phyloP scores from a whole-genome alignment of 2,888 invertebrate species.

The Sinhomidia bicolor region DNA sequence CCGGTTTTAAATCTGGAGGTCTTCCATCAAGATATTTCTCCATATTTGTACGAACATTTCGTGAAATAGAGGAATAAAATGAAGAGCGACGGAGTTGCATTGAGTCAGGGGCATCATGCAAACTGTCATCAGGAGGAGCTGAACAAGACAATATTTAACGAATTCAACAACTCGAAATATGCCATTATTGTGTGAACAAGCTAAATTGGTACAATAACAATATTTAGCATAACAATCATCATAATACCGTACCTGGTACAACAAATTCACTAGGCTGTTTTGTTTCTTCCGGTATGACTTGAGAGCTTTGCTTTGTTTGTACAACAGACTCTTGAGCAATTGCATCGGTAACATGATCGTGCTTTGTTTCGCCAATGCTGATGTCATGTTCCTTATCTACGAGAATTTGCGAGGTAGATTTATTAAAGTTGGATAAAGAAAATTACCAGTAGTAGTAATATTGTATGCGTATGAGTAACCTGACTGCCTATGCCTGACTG shows the following conservation, averaged over 20 bases:
- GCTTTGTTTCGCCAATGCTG: not conserved
- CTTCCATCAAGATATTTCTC: constrained; percentile 79
- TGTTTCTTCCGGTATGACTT: not conserved
- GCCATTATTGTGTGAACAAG: too few relatives aligned
- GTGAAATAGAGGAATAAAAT: constrained; percentile 79
- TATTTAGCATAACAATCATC: not conserved
- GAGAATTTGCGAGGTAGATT: not conserved
- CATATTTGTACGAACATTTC: constrained; percentile 79
- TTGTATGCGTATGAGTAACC: too few relatives aligned
- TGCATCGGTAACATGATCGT: not conserved
- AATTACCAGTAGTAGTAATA: too few relatives aligned
- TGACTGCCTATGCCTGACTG: too few relatives aligned
- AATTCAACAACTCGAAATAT: not conserved
- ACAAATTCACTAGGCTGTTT: constrained; percentile 5
- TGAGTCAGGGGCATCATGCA: constrained; percentile 76
- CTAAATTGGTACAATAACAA: not conserved
- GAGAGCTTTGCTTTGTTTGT: constrained; percentile 13
- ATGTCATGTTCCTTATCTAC: not conserved
- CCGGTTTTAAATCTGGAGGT: constrained; percentile 50
- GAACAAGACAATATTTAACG: not conserved
- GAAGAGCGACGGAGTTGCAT: constrained; percentile 79
- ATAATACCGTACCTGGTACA: constrained; percentile 26
- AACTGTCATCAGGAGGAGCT: constrained; percentile 73
- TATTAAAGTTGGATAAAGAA: not conserved
- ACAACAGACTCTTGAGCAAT: constrained; percentile 28